These are phyloP conservation scores for Hydrolagus affinis DNA, from an alignment of 2,113 vertebrate genomes.

Conservation along the genomic window DNA sequence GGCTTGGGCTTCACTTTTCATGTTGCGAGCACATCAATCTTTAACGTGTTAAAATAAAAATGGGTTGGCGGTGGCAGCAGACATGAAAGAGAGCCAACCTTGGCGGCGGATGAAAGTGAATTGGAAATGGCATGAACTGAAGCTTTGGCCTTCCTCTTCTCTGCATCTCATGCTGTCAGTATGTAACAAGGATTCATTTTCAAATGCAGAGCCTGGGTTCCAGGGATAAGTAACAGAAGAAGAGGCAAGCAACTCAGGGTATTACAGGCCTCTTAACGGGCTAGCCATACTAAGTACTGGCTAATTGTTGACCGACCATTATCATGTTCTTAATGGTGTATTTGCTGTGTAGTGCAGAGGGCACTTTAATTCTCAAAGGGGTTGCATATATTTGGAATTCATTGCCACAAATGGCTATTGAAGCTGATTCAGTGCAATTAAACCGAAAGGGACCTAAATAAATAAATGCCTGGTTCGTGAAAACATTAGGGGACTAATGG, in stretches of 20 bases:
- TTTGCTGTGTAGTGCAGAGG: too few species aligned
- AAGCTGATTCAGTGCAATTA: too few species aligned
- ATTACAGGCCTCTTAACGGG: not conserved
- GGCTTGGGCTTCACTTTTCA: constrained; percentile 8
- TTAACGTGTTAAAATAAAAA: constrained; percentile 31
- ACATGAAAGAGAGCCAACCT: constrained; percentile 19
- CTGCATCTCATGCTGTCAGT: constrained; percentile 25
- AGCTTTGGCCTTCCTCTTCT: not conserved
- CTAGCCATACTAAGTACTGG: not conserved
- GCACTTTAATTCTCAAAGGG: too few species aligned
- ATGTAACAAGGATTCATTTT: constrained; percentile 27
- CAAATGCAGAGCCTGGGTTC: constrained; percentile 11
- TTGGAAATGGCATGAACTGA: constrained; percentile 23
- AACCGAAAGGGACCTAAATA: too few species aligned
- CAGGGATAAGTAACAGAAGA: constrained; percentile 10
- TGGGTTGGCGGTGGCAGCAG: constrained; percentile 26
- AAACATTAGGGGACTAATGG: too few species aligned
- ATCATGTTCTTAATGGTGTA: too few species aligned
- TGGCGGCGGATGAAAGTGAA: constrained; percentile 28
- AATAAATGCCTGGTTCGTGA: too few species aligned
- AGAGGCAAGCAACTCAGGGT: constrained; percentile 12
- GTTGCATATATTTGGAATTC: too few species aligned
- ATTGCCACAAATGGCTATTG: too few species aligned
- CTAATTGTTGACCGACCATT: too few species aligned
- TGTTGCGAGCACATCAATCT: constrained; percentile 17